Percentiles rank a stretch among this genome's conserved stretches.
These are phyloP conservation scores for Piprites chloris DNA, from an alignment of 2,113 vertebrate species.

Conservation along the genomic window DNA sequence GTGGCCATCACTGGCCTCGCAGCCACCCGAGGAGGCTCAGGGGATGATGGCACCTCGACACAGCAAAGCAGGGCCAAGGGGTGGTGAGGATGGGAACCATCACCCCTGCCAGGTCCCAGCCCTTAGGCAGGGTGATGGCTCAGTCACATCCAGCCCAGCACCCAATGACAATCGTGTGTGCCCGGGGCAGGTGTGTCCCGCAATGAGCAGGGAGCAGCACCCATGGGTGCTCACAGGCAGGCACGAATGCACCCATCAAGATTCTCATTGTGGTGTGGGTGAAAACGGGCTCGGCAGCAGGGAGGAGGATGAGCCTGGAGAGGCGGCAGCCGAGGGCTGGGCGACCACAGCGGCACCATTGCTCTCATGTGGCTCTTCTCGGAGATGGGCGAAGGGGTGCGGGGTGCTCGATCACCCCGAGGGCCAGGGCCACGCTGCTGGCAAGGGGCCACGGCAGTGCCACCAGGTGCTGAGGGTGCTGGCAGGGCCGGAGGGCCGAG, in stretches of 20 bases:
- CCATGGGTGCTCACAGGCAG: background rate
- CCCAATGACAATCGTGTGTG: background rate
- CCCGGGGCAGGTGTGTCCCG: background rate
- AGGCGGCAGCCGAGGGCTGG: rapidly evolving
- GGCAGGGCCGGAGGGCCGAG: background rate
- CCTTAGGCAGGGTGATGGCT: background rate
- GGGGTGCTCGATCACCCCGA: background rate
- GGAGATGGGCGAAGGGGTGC: rapidly evolving
- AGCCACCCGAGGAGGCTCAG: background rate
- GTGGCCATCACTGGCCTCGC: background rate
- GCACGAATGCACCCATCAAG: background rate
- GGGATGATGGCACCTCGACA: background rate
- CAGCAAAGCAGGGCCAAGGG: background rate
- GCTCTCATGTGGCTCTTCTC: background rate
- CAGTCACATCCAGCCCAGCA: background rate
- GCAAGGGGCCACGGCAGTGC: background rate
- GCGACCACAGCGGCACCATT: background rate
- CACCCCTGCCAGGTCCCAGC: background rate
- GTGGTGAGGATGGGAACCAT: background rate
- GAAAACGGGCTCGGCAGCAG: background rate
- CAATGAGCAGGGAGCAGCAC: background rate
- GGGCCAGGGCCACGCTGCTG: background rate
- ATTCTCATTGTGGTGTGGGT: background rate
- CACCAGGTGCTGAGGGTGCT: background rate
- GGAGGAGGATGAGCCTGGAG: background rate